These are phyloP conservation scores for Drosophila chauvacae DNA, from an alignment of 1,140 invertebrate genomes.

Conservation along the genomic window DNA sequence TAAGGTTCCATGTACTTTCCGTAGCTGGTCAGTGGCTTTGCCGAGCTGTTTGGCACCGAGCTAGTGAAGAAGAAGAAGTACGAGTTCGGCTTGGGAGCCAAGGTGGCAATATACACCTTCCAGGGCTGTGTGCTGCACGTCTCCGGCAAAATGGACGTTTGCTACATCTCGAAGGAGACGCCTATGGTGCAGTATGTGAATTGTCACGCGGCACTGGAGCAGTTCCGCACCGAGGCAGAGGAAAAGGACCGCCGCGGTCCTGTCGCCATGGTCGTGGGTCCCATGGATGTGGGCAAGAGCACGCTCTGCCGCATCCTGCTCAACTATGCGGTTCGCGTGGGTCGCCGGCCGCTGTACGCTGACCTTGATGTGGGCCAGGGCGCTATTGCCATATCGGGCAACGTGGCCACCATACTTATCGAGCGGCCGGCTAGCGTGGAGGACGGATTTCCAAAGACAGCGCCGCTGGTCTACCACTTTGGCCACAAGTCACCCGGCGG, in stretches of 20 bases:
- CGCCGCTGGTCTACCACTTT: conserved; percentile 97
- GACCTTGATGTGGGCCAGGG: conserved; percentile 99
- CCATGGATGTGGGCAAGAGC: conserved; percentile 98
- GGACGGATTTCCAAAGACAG: conserved; percentile 96
- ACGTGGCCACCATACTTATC: conserved; percentile 94
- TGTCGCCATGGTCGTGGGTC: conserved; percentile 96
- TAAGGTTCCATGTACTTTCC: not conserved
- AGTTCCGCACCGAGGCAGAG: conserved; percentile 92
- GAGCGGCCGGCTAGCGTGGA: conserved; percentile 96
- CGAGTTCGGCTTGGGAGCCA: conserved; percentile 94
- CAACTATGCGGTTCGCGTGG: conserved; percentile 97
- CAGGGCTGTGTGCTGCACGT: conserved; percentile 95
- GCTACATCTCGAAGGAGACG: conserved; percentile 97
- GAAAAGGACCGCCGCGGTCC: conserved; percentile 90
- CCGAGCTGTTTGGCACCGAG: conserved; percentile 99
- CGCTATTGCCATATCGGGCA: conserved; percentile 95
- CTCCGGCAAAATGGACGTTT: conserved; percentile 94
- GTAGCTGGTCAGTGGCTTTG: conserved; percentile 93
- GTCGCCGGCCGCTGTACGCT: conserved; percentile 94
- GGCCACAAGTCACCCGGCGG: conserved; percentile 92
- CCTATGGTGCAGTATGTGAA: conserved; percentile 95
- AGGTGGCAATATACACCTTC: conserved; percentile 98
- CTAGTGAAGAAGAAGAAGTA: conserved; percentile 97
- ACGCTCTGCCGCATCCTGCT: conserved; percentile 95
- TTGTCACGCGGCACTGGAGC: conserved; percentile 96